Base-by-base conservation (phyloP, 2,113 vertebrate species). In the Alaudala cheleensis region DNA sequence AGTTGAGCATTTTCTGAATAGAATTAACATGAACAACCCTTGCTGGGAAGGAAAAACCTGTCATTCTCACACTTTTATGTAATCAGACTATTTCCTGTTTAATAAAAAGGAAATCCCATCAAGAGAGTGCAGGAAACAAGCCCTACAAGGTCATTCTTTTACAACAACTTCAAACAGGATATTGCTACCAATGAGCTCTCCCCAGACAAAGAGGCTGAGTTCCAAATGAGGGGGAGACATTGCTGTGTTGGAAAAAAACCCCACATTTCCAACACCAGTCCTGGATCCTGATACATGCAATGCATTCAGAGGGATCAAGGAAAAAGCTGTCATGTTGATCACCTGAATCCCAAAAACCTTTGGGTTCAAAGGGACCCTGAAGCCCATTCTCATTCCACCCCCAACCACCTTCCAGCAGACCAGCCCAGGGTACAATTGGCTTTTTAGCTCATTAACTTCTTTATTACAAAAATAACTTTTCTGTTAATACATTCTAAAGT, bases 81-180 rank as follows among this genome's bases (percentile, higher is more conserved):
- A 94, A 96, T 96, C 94, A 60, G 95, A 96, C 90, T 71, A 67
- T 86, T 96, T 96, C 95, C 96, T 96, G 96, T 95, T 96, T 95
- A 95, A 96, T 88, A 88, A 93, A 96, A 90, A 96, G 95, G 95
- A 97, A 96, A 96, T 93, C 94, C 93, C 94, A 96, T 95, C 93
- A 77, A 81, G 94, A 70, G 92, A 56, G 85, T 25, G 88, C 88
- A 97, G 94, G 95, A 97, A 97, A 83, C 80, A 45, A 92, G 93
- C 73, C 93, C 93, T 90, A 54, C 93, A 53, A 94, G 94, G 95
- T 91, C 93, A 95, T 95, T 96, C 90, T 94, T 97, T 94, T 94
- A 66, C 42, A 96, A 83, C 88, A 90, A 34, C 88, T 95, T 96
- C 74, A 64, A 96, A 96, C 95, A 97, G 95, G 96, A 96, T 96